These are phyloP conservation scores for Cheilosia vernalis DNA, from an alignment of 2,888 invertebrate genomes.

Conservation along the genomic window DNA sequence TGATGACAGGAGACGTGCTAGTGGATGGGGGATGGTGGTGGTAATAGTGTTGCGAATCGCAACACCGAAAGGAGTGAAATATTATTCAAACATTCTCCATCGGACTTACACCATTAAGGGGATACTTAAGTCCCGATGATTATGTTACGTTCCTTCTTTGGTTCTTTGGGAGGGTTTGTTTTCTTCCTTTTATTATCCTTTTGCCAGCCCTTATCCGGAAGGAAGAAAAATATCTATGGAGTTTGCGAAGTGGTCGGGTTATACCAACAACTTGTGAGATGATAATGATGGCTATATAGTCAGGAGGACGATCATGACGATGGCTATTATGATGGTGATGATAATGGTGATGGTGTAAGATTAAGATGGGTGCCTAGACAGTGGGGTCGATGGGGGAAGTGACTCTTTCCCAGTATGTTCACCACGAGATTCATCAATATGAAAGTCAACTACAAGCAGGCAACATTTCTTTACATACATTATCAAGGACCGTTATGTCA, in stretches of 20 bases:
- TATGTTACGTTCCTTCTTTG: slow-evolving; percentile 35
- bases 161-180: background rate
- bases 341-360: background rate
- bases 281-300: slow-evolving; percentile 17
- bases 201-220: slow-evolving; percentile 35
- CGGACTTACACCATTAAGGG: slow-evolving; percentile 50
- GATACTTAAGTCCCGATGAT: slow-evolving; percentile 59
- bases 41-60: slow-evolving; percentile 17
- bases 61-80: slow-evolving; percentile 48
- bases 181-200: slow-evolving; percentile 26
- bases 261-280: slow-evolving; percentile 28
- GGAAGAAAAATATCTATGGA: slow-evolving; percentile 39
- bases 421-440: no score
- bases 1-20: slow-evolving; percentile 37
- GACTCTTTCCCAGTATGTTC: no score
- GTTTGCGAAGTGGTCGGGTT: slow-evolving; percentile 41
- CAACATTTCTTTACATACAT: no score
- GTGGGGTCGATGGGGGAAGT: background rate
- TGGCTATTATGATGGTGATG: slow-evolving; percentile 3
- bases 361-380: background rate
- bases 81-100: slow-evolving; percentile 59
- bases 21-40: slow-evolving; percentile 15
- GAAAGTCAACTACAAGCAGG: no score
- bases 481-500: no score
- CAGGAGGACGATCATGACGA: slow-evolving; percentile 16